Evolutionary conservation across 2,797 vertebrate species (phyloP).

Genomic region (Eupleurogrammus muticus): DNA sequence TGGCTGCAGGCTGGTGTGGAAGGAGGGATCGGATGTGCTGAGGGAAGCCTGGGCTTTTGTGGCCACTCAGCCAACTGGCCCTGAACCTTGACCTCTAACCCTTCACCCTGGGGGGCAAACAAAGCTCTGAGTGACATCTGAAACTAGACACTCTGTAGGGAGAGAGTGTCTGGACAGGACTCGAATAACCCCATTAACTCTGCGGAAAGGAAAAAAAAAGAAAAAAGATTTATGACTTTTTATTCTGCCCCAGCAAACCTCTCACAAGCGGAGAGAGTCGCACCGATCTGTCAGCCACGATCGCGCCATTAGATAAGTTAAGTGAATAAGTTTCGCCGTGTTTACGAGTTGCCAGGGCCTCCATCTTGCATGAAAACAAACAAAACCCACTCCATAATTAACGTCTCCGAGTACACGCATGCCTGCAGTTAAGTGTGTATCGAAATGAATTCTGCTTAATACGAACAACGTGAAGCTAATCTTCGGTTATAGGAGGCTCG

Average conservation of each 20-base stretch:
- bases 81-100: slow-evolving; percentile 85
- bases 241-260: slow-evolving; percentile 62
- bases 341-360: slow-evolving; percentile 68
- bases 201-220: slow-evolving; percentile 45
- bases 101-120: slow-evolving; percentile 84
- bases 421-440: slow-evolving; percentile 51
- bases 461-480: slow-evolving; percentile 55
- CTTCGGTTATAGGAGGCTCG: slow-evolving; percentile 40
- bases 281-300: slow-evolving; percentile 68
- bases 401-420: slow-evolving; percentile 58
- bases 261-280: slow-evolving; percentile 52
- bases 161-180: slow-evolving; percentile 82
- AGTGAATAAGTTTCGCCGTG: slow-evolving; percentile 59
- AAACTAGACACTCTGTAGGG: slow-evolving; percentile 83
- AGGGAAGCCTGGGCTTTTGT: slow-evolving; percentile 80
- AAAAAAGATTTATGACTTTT: slow-evolving; percentile 78
- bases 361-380: slow-evolving; percentile 60
- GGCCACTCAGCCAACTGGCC: slow-evolving; percentile 85
- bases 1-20: slow-evolving; percentile 68
- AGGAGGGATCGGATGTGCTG: slow-evolving; percentile 78
- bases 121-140: slow-evolving; percentile 87
- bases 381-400: slow-evolving; percentile 60
- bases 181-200: slow-evolving; percentile 85
- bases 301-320: slow-evolving; percentile 71
- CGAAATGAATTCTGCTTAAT: slow-evolving; percentile 61